These are phyloP conservation scores for Colletes latitarsis DNA, from an alignment of 1,140 invertebrate genomes.

Conservation along the genomic window DNA sequence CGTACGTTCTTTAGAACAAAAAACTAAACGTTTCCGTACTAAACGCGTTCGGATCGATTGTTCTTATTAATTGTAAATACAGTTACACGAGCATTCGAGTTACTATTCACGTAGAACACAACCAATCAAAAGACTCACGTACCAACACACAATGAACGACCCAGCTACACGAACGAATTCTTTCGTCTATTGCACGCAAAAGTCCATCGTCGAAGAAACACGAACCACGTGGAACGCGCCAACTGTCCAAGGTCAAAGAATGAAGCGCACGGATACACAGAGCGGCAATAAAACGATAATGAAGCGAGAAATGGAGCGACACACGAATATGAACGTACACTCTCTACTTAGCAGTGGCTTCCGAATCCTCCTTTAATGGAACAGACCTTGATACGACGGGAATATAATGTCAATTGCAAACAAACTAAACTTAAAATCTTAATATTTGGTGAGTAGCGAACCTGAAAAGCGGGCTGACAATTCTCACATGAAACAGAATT, in stretches of 20 bases:
- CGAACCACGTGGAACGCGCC: background rate
- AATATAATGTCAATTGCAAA: conserved; percentile 53
- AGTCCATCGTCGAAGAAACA: background rate
- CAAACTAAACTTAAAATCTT: conserved; percentile 55
- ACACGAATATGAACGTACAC: conserved; percentile 40
- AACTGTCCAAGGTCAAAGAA: conserved; percentile 52
- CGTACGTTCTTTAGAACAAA: no score
- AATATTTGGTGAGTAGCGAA: conserved; percentile 71
- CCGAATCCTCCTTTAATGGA: conserved; percentile 67
- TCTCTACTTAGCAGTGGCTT: conserved; percentile 60
- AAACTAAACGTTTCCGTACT: no score
- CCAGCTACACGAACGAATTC: background rate
- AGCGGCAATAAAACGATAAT: conserved; percentile 58
- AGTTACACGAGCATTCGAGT: no score
- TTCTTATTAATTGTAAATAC: no score
- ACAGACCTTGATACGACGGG: conserved; percentile 69
- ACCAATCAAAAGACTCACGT: no score
- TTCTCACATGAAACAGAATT: conserved; percentile 29
- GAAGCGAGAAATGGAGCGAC: conserved; percentile 53
- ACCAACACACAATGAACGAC: background rate
- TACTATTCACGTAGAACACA: no score
- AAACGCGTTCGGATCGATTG: no score
- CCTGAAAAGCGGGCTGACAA: conserved; percentile 52
- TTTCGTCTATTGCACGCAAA: conserved; percentile 3
- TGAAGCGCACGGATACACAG: conserved; percentile 42